Percentiles rank a stretch among this genome's conserved stretches.
Evolutionary conservation across 2,113 vertebrate genomes (phyloP).

Genomic region (Hypocryptadius cinnamomeus): DNA sequence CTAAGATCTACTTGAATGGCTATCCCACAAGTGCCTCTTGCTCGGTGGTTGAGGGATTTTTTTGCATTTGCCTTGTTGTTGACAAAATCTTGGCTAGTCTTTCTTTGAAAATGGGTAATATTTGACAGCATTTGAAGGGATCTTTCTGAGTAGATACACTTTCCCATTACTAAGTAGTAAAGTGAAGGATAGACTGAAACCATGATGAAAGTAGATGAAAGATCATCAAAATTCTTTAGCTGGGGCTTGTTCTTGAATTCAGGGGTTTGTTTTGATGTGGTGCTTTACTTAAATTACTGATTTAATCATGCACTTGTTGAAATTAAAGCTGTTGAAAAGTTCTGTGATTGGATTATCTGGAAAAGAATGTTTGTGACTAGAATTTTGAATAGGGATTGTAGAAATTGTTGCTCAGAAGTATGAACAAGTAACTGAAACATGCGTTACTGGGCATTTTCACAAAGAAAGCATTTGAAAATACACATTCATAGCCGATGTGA

Average conservation of each 20-base stretch:
- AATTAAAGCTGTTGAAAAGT: constrained; percentile 20
- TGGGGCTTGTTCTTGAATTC: not conserved
- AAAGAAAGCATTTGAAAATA: not conserved
- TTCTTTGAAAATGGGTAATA: not conserved
- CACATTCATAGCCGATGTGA: not conserved
- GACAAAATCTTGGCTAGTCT: not conserved
- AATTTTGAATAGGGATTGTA: not conserved
- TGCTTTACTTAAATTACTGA: not conserved
- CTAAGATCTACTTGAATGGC: not conserved
- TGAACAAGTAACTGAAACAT: not conserved
- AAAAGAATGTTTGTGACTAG: not conserved
- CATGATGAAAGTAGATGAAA: not conserved
- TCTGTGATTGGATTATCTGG: not conserved
- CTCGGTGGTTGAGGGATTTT: accelerated
- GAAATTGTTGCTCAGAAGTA: not conserved
- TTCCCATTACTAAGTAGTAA: not conserved
- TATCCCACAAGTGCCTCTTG: not conserved
- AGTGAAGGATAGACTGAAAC: not conserved
- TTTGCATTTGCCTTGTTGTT: not conserved
- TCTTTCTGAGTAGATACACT: not conserved
- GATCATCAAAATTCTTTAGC: not conserved
- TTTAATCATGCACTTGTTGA: not conserved
- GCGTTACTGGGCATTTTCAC: not conserved
- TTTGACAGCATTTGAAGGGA: not conserved
- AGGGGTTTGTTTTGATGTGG: not conserved